Conservation (phyloP, 2,888 invertebrate genomes). For the Agrilus biguttatus region DNA sequence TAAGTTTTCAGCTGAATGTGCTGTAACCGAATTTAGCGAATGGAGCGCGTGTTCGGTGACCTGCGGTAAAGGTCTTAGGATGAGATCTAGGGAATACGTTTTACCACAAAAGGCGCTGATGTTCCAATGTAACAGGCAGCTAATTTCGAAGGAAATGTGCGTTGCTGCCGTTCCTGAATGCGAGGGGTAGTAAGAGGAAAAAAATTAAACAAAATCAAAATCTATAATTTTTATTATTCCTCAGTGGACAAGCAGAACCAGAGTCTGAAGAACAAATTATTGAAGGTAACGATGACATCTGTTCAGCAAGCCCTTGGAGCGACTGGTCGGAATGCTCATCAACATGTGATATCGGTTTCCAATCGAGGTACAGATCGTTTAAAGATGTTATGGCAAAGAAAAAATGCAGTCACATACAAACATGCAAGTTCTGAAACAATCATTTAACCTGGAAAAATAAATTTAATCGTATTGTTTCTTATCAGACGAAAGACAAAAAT, state of each 20-base stretch:
- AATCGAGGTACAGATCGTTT: constrained; percentile 61
- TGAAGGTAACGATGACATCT: constrained; percentile 35
- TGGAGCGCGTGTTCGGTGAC: constrained; percentile 75
- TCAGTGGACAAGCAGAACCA: constrained; percentile 3
- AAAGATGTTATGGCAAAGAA: constrained; percentile 60
- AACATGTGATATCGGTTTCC: constrained; percentile 67
- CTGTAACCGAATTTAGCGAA: constrained; percentile 53
- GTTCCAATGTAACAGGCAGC: constrained; percentile 54
- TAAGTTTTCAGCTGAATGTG: constrained; percentile 57
- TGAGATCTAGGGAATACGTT: constrained; percentile 58
- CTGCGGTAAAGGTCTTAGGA: constrained; percentile 77
- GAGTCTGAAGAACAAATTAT: constrained; percentile 13
- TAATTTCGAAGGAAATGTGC: constrained; percentile 84
- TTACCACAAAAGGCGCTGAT: constrained; percentile 57
- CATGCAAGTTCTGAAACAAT: constrained; percentile 28
- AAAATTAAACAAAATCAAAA: not conserved
- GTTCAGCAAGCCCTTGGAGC: constrained; percentile 59
- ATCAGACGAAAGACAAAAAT: constrained; percentile 64
- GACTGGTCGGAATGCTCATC: constrained; percentile 78
- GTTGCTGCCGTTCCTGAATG: constrained; percentile 62
- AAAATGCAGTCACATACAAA: constrained; percentile 62
- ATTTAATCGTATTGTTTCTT: constrained; percentile 7
- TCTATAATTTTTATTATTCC: not conserved
- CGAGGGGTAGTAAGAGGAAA: constrained; percentile 37
- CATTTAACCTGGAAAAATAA: not conserved